Evolutionary conservation across 2,113 vertebrate genomes (phyloP), one percentile per base, ranked within the genome.

Genomic region (Perca schrenkii): DNA sequence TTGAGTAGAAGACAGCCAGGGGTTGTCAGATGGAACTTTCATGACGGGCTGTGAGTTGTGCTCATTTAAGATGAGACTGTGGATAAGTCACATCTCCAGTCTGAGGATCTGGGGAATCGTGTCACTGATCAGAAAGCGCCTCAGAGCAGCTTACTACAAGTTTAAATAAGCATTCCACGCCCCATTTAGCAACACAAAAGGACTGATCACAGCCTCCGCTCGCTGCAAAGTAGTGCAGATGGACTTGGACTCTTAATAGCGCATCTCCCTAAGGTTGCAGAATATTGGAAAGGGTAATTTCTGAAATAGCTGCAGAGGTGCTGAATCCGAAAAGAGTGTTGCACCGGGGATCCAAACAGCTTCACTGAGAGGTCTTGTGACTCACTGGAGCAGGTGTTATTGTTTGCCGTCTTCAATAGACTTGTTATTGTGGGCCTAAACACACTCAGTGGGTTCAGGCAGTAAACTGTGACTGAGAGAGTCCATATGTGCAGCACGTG

Each of bases 131-230:
- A 91, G 80, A 91, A 82, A 83, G 72, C 2, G 65, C 82, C 83
- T 88, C 75, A 54, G 87, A 91, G 89, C 86, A 85, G 84, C 84
- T 92, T 88, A 91, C 83, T 83, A 83, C 83, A 77, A 84, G 82
- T 92, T 90, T 88, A 92, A 93, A 88, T 85, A 90, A 89, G 70
- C 89, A 90, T 91, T 87, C 89, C 81, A 87, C 60, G 31, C 28
- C 80, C 81, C 80, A 88, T 93, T 95, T 92, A 89, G 70, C 88
- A 80, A 54, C 77, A 71, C 79, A 88, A 65, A 88, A 68, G 34
- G 62, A 85, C 78, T 83, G 80, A 93, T 89, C 73, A 70, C 71
- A 71, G 77, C 66, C 54, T 71, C 65, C 8, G 2, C 79, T 84
- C 10, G 1, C 68, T 62, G 85, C 69, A 69, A 69, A 89, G 79